Conservation (phyloP, 2,113 vertebrate species). For the Odocoileus virginianus region DNA sequence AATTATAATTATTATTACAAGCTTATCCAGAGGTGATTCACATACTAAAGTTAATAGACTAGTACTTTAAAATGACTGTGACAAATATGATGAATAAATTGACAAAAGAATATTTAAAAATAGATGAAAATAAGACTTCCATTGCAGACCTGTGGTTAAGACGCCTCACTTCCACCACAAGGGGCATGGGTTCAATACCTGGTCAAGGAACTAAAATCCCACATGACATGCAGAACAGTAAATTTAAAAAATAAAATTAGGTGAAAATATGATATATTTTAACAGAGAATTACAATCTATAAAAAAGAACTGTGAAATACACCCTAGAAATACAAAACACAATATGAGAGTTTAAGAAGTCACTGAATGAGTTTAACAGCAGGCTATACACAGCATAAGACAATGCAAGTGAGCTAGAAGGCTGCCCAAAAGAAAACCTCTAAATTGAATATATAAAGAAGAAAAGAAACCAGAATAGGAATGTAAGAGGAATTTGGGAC, state of each 20-base stretch:
- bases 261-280: conserved; percentile 19
- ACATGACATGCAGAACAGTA: not conserved
- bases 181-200: not conserved
- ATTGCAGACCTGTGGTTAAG: not conserved
- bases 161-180: not conserved
- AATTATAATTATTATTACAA: not conserved
- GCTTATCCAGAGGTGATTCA: not conserved
- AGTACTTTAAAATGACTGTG: not conserved
- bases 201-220: not conserved
- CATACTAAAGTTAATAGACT: not conserved
- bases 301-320: not conserved
- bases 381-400: not conserved
- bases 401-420: not conserved
- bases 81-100: not conserved
- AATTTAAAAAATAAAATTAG: not conserved
- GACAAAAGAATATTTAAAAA: not conserved
- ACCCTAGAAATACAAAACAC: not conserved
- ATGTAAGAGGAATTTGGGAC: not conserved
- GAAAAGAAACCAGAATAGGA: not conserved
- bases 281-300: not conserved
- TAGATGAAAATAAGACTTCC: not conserved
- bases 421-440: not conserved
- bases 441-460: not conserved
- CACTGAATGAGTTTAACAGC: not conserved
- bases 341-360: not conserved